Percentiles rank a stretch among this genome's conserved stretches.
Evolutionary conservation across 2,797 vertebrate species (phyloP).

Genomic region (Taenioides sp.): DNA sequence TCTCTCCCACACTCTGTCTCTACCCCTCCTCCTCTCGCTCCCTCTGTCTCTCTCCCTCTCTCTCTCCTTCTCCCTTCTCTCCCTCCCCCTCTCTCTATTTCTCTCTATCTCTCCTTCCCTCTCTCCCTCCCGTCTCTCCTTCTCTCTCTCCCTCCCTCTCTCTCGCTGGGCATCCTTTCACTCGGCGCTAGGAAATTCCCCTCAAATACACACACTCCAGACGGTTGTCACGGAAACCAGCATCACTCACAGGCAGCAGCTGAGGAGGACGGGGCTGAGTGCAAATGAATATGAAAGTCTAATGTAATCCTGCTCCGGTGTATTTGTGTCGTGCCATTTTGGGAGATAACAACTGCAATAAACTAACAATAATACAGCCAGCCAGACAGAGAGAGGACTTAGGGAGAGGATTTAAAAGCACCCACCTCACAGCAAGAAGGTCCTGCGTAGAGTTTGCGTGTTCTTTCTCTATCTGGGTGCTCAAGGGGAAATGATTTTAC

Average conservation of each 20-base stretch:
- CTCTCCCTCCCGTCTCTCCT: no score
- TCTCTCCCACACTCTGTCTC: no score
- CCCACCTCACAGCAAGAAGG: background rate
- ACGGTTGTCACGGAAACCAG: slow-evolving; percentile 68
- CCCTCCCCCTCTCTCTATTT: no score
- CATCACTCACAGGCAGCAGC: slow-evolving; percentile 46
- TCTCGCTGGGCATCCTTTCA: slow-evolving; percentile 36
- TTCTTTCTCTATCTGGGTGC: no score
- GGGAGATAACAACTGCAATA: slow-evolving; percentile 38
- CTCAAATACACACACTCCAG: slow-evolving; percentile 39
- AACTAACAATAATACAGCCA: slow-evolving; percentile 23
- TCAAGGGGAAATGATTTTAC: no score
- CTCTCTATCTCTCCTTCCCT: slow-evolving; percentile 6
- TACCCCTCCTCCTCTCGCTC: no score
- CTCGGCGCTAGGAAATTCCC: slow-evolving; percentile 53
- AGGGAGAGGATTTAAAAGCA: slow-evolving; percentile 18
- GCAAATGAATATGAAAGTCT: slow-evolving; percentile 48
- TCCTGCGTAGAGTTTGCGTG: background rate
- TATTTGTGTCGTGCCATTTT: slow-evolving; percentile 7
- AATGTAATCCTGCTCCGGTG: slow-evolving; percentile 22
- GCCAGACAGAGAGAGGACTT: background rate
- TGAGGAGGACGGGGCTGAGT: slow-evolving; percentile 24
- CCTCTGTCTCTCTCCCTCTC: no score
- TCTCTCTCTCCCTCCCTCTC: slow-evolving; percentile 9
- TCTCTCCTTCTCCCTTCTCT: no score